Base-by-base conservation (phyloP, 37 sponge, comb jelly and placozoan genomes). In the Cliona cf. orientalis region DNA sequence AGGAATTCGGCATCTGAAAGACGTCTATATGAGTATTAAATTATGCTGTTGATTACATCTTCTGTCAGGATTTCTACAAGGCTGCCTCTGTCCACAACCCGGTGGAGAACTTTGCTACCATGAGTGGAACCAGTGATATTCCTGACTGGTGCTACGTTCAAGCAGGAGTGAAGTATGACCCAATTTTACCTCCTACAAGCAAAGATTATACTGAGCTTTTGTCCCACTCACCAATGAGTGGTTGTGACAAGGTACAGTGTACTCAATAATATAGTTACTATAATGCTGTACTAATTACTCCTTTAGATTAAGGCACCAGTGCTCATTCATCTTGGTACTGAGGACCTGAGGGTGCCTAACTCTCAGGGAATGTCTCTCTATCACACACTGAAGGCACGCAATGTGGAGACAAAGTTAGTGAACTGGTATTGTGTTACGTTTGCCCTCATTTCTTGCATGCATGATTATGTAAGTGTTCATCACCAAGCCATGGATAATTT, bases 31-130 rank as follows among this genome's bases (percentile, higher is more conserved):
- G 28, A 11, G n/a, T 72, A 6, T 49, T 9, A 12, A 7, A 21
- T 29, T 53, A 0, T 55, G 23, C 35, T 46, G 3, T 66, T 36
- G 43, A 31, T 29, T 26, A 42, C 58, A n/a, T 35, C 61, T 33
- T 58, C n/a, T 42, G 17, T 9, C 72, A 94, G 89, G 92, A 93
- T 38, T 89, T 91, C 75, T 98, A 94, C 85, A 78, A 86, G 78
- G 99, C 97, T 45, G 92, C 91, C 32, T 82, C 71, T 25, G 35
- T 92, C n/a, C 75, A 95, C 1, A 98, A 98, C 59, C 99, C 99
- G 55, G 99, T 98, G 14, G 90, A 70, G 21, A 76, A 96, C 64
- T 80, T 98, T 0, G 64, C 93, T 82, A 83, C 72, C 37, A 98
- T 94, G 94, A 37, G 22, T 1, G 77, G 49, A 9, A 69, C 62